Conservation (phyloP, 2,888 invertebrate species). For the Dryadula phaetusa region DNA sequence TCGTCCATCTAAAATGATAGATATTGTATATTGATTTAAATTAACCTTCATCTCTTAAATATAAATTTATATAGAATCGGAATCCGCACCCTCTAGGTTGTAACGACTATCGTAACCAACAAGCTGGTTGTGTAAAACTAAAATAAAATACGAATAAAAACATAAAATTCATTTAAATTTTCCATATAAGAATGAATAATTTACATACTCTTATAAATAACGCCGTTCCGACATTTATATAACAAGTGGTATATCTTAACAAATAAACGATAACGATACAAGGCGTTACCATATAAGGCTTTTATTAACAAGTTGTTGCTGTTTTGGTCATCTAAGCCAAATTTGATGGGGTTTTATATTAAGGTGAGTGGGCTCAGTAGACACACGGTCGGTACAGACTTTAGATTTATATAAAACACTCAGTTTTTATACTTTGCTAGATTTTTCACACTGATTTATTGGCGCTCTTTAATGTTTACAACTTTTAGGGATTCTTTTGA, state of each 20-base stretch:
- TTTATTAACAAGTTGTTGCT: constrained; percentile 12
- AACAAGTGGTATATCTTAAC: constrained; percentile 3
- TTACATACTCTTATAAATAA: constrained; percentile 11
- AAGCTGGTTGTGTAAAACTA: too few species aligned
- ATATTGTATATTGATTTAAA: too few species aligned
- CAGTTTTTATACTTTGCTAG: neutral
- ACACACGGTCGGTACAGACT: neutral
- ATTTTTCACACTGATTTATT: neutral
- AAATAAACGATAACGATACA: neutral
- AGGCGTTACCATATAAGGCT: constrained; percentile 14
- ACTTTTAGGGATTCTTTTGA: neutral
- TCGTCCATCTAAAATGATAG: too few species aligned
- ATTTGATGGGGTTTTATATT: constrained; percentile 6
- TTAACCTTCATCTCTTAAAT: too few species aligned
- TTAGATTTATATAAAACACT: neutral
- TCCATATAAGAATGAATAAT: neutral
- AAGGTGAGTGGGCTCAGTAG: constrained; percentile 6
- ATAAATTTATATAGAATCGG: too few species aligned
- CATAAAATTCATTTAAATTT: neutral
- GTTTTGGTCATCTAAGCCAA: neutral
- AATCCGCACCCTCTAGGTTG: too few species aligned
- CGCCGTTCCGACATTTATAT: constrained; percentile 2
- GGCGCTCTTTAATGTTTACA: neutral
- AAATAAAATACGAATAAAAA: too few species aligned
- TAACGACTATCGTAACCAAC: too few species aligned